These are phyloP conservation scores for Chelonus formosanus DNA, from an alignment of 2,888 invertebrate genomes.

Conservation along the genomic window DNA sequence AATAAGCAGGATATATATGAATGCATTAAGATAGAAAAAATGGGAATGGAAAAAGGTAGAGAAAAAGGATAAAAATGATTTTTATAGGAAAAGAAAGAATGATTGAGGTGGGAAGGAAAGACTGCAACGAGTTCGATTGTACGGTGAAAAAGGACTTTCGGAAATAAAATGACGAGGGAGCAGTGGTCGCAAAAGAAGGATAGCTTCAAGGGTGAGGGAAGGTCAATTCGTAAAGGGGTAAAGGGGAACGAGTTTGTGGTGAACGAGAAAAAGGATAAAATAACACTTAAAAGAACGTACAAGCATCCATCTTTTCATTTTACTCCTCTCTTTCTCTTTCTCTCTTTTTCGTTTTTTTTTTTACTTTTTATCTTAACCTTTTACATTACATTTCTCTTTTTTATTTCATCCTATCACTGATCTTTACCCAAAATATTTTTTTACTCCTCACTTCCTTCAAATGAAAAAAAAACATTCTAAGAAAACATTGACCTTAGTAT, in stretches of 20 bases:
- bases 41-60: constrained; percentile 5
- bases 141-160: constrained; percentile 9
- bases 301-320: constrained; percentile 27
- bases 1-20: not conserved
- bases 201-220: constrained; percentile 10
- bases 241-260: constrained; percentile 17
- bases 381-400: too few species aligned
- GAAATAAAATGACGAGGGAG: constrained; percentile 21
- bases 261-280: constrained; percentile 15
- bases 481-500: too few species aligned
- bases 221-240: constrained; percentile 27
- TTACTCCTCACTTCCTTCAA: too few species aligned
- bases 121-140: constrained; percentile 23
- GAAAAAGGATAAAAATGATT: constrained; percentile 16
- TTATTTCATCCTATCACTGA: too few species aligned
- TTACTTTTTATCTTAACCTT: not conserved
- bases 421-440: too few species aligned
- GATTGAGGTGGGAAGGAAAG: constrained; percentile 16
- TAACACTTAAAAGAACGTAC: constrained; percentile 20
- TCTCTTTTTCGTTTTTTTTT: constrained; percentile 2
- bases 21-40: constrained; percentile 1
- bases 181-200: constrained; percentile 15
- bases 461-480: too few species aligned
- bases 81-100: constrained; percentile 16
- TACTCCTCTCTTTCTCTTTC: not conserved